phyloP scores from a whole-genome alignment of 2,113 vertebrate genomes.

The Neodon shergylaensis region DNA sequence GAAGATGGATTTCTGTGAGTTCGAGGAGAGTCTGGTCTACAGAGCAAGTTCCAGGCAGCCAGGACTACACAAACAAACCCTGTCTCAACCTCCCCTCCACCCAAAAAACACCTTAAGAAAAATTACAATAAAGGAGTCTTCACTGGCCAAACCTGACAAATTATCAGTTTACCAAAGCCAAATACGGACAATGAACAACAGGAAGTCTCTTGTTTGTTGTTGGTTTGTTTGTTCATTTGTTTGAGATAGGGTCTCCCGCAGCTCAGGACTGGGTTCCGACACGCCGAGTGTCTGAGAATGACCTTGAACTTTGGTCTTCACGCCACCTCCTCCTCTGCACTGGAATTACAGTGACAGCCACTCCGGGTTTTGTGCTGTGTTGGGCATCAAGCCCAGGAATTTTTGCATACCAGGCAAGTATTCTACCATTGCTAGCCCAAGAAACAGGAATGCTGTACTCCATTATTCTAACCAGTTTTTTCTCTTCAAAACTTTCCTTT shows the following conservation, averaged over 20 bases:
- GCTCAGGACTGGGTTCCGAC: not conserved
- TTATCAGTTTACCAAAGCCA: not conserved
- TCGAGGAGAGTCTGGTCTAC: not conserved
- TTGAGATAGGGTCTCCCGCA: not conserved
- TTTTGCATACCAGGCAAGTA: not conserved
- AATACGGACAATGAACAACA: not conserved
- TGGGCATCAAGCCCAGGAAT: not conserved
- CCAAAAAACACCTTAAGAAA: not conserved
- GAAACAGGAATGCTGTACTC: not conserved
- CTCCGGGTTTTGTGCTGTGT: not conserved
- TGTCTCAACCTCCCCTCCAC: not conserved
- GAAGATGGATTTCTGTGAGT: not conserved
- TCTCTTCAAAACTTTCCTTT: not conserved
- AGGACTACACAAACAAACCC: not conserved
- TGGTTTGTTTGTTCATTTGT: not conserved
- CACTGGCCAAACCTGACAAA: not conserved
- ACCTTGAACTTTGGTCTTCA: not conserved
- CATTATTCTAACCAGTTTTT: not conserved
- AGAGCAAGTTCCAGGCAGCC: not conserved
- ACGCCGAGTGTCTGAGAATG: not conserved
- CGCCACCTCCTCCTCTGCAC: not conserved
- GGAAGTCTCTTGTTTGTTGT: not conserved
- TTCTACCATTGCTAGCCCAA: not conserved
- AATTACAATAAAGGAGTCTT: not conserved
- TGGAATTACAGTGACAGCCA: not conserved